Base-by-base conservation (phyloP, 2,113 vertebrate genomes). In the Elanoides forficatus region DNA sequence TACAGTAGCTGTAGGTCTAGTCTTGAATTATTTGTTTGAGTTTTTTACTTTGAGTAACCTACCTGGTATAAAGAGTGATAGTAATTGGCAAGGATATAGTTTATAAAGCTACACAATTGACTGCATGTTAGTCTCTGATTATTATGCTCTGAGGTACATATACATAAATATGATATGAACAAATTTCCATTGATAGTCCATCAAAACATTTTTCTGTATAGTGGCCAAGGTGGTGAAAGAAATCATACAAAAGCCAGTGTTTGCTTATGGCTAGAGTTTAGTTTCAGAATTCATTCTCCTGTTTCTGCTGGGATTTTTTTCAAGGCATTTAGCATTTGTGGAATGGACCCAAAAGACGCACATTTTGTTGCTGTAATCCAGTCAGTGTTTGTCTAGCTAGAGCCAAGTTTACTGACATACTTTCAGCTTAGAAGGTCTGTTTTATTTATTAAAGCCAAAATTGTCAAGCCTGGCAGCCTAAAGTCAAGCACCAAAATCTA, bases 391-490 rank as follows among this genome's bases (percentile, higher is more conserved):
- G 25, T 43, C 47, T 88, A 93, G 22, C 38, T 78, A 72, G 27
- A 73, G 50, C 58, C 66, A 94, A 95, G 86, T 65, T 82, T 83
- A 38, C 80, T 92, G 73, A 63, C 74, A 74, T 21, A 63, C 15
- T 93, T 95, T 93, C 78, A 91, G 13, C 36, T 34, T 66, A 80
- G 52, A n/a, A 92, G 45, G 52, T 30, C 17, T 91, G 56, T 82
- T 95, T 82, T 68, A 90, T 86, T 93, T 96, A 89, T 86, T 86
- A 80, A 67, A 92, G 29, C n/a, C 36, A 72, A 95, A 95, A 91
- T 18, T 53, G 38, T 81, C n/a, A 65, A 89, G 6, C 48, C 56
- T 73, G 43, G 48, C n/a, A 87, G 36, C 40, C 70, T 94, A 20
- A 91, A 89, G 20, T 53, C 48, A 85, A 89, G 70, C 20, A 68